A percentile compares a stretch with the other conserved stretches of the same genome.
phyloP scores from a whole-genome alignment of 2,113 vertebrate species.

The Chionis minor region DNA sequence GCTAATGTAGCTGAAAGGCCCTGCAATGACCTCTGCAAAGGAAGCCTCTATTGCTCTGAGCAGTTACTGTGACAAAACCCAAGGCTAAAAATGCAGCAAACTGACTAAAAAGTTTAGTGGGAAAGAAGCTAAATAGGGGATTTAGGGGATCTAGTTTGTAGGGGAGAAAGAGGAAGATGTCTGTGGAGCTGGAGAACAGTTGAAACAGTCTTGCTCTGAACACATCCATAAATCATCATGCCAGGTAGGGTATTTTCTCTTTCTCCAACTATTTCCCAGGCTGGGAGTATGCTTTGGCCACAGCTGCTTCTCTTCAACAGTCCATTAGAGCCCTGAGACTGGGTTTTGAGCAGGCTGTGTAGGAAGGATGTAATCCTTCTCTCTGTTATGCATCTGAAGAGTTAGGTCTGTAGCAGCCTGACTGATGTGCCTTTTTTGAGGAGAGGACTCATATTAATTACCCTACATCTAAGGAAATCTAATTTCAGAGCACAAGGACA shows the following conservation, averaged over 20 bases:
- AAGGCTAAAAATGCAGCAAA: background rate
- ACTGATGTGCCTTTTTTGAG: conserved; percentile 10
- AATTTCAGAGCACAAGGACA: conserved; percentile 59
- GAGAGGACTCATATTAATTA: conserved; percentile 51
- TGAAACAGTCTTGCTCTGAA: background rate
- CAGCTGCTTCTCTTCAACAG: conserved; percentile 37
- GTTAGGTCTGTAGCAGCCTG: background rate
- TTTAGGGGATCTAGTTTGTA: background rate
- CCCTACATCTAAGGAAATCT: conserved; percentile 57
- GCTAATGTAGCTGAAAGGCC: background rate
- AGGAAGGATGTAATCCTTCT: background rate
- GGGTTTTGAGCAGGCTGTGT: background rate
- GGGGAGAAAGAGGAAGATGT: background rate
- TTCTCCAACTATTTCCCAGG: background rate
- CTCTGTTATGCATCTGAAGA: background rate
- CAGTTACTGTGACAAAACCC: background rate
- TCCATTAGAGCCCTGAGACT: background rate
- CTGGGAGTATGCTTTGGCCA: background rate
- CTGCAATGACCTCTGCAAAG: background rate
- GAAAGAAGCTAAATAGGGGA: background rate
- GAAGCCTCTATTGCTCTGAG: background rate
- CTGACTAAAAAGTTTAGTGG: background rate
- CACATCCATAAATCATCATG: conserved; percentile 2
- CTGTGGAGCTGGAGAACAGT: background rate
- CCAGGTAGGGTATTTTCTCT: conserved; percentile 14